These are phyloP conservation scores for Melanerpes aurifrons DNA, from an alignment of 2,113 vertebrate genomes.

Conservation along the genomic window DNA sequence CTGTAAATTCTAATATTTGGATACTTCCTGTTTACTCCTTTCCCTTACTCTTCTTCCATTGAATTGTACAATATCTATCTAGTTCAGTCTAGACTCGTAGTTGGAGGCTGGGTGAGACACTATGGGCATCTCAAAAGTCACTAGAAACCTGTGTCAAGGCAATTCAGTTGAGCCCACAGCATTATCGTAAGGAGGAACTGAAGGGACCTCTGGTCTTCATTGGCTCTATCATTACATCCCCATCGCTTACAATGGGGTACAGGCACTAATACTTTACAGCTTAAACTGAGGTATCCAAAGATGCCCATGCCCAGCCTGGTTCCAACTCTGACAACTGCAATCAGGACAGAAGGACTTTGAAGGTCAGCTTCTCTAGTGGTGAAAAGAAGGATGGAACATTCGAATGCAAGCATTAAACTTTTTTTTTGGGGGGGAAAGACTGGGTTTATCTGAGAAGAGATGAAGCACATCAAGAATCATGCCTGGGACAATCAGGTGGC, in stretches of 20 bases:
- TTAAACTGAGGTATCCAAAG: not conserved
- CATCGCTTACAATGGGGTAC: no score
- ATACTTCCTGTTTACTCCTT: not conserved
- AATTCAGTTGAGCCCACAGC: not conserved
- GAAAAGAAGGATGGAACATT: not conserved
- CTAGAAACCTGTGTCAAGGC: not conserved
- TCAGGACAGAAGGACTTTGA: not conserved
- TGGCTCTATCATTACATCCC: not conserved
- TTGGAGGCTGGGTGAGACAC: not conserved
- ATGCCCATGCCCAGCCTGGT: not conserved
- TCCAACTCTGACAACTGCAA: not conserved
- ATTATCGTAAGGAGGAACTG: not conserved
- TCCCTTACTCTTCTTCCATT: not conserved
- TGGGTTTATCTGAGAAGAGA: not conserved
- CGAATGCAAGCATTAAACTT: not conserved
- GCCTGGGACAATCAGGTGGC: not conserved
- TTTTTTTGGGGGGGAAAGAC: not conserved
- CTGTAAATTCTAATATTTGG: not conserved
- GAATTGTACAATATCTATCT: no score
- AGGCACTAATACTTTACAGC: not conserved
- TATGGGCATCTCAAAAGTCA: not conserved
- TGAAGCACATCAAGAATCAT: not conserved
- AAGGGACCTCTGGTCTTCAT: not conserved
- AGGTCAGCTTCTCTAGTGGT: accelerated
- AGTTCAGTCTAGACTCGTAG: not conserved